Conservation (phyloP, 2,888 invertebrate genomes). For the Entomobrya multifasciata region DNA sequence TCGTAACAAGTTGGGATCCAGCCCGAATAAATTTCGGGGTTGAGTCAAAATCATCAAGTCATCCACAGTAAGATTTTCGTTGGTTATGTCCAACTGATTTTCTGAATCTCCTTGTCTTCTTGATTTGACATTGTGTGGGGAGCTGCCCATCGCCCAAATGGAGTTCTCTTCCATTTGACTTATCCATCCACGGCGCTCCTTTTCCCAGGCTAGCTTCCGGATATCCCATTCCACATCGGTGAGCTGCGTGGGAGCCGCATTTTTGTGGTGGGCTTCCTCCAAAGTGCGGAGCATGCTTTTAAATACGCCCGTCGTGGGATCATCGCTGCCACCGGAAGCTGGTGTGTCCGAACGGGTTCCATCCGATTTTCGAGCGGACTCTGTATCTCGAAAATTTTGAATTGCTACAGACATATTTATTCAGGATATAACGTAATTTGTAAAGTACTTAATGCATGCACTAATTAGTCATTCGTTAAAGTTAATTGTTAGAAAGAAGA, state of each 20-base stretch:
- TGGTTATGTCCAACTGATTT: conserved; percentile 6
- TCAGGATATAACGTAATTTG: too few relatives aligned
- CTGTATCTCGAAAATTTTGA: too few relatives aligned
- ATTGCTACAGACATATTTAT: too few relatives aligned
- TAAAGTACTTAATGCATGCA: too few relatives aligned
- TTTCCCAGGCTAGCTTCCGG: conserved; percentile 62
- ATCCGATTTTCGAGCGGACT: too few relatives aligned
- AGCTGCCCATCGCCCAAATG: conserved; percentile 61
- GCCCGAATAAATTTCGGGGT: conserved; percentile 19
- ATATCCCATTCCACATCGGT: conserved; percentile 67
- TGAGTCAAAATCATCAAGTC: not conserved
- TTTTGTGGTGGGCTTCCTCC: conserved; percentile 45
- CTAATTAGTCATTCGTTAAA: too few relatives aligned
- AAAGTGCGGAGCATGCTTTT: conserved; percentile 14
- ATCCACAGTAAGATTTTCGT: not conserved
- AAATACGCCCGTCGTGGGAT: too few relatives aligned
- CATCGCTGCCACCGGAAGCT: not conserved
- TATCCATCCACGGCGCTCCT: conserved; percentile 45
- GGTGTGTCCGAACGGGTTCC: not conserved
- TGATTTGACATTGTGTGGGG: not conserved
- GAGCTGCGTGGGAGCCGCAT: not conserved
- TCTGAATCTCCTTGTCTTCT: not conserved
- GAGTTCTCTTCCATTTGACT: conserved; percentile 61
- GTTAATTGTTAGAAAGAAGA: too few relatives aligned
- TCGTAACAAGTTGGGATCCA: conserved; percentile 35